phyloP scores from a whole-genome alignment of 2,888 invertebrate genomes.

The Stramonita haemastoma region DNA sequence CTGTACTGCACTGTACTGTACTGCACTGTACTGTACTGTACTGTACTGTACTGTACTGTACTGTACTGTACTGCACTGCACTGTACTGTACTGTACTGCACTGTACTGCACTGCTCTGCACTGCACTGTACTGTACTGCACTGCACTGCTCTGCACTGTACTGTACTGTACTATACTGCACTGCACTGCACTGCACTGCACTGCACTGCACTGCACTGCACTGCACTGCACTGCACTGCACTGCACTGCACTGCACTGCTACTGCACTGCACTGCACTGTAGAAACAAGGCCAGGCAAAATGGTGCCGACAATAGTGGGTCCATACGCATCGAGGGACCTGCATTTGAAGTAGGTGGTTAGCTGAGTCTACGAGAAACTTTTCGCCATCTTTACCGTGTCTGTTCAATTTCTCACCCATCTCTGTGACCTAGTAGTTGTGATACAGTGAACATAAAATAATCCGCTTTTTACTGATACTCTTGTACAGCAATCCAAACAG shows the following conservation, averaged over 20 bases:
- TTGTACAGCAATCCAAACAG: no score
- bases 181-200: background rate
- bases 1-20: background rate
- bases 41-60: background rate
- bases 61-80: background rate
- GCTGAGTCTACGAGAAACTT: no score
- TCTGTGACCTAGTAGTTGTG: no score
- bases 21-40: background rate
- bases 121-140: slow-evolving; percentile 21
- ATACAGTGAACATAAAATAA: no score
- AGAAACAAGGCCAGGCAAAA: no score
- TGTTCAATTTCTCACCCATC: no score
- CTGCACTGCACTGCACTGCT: slow-evolving; percentile 16
- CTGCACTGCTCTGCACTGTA: background rate
- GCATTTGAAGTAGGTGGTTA: no score
- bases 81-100: slow-evolving; percentile 7
- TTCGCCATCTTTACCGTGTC: no score
- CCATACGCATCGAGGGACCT: no score
- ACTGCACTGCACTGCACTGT: no score
- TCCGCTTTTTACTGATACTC: no score
- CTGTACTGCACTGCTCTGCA: background rate
- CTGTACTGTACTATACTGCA: background rate
- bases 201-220: background rate
- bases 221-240: background rate
- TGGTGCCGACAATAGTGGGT: no score